These are phyloP conservation scores for Elanus axillaris DNA, from an alignment of 2,113 vertebrate species.

Conservation along the genomic window DNA sequence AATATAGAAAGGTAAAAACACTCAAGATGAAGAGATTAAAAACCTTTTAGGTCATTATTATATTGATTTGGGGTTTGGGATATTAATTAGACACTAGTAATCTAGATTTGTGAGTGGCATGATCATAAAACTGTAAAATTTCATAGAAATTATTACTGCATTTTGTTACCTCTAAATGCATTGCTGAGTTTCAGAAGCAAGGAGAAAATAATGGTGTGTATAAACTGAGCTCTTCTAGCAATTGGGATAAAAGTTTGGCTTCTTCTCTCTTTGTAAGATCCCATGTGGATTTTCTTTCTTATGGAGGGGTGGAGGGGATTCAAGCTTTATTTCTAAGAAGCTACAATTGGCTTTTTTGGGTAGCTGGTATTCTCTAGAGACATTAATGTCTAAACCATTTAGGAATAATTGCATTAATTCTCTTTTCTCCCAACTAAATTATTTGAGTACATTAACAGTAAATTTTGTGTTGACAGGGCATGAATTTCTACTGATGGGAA, in stretches of 20 bases:
- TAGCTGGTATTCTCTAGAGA: slow-evolving; percentile 22
- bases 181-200: not conserved
- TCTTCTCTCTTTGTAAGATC: not conserved
- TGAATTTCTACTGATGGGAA: slow-evolving; percentile 40
- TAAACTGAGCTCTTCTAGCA: not conserved
- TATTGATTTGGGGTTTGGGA: not conserved
- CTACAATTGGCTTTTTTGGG: slow-evolving; percentile 31
- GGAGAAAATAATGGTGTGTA: not conserved
- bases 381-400: slow-evolving; percentile 34
- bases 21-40: not conserved
- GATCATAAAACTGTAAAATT: not conserved
- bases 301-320: not conserved
- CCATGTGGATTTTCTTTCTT: not conserved
- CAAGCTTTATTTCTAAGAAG: slow-evolving; percentile 48
- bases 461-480: slow-evolving; percentile 58
- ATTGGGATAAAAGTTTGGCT: not conserved
- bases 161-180: slow-evolving; percentile 3
- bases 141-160: not conserved
- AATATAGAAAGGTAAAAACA: not conserved
- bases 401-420: slow-evolving; percentile 40
- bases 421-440: slow-evolving; percentile 40
- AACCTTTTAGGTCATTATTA: not conserved
- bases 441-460: slow-evolving; percentile 49
- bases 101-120: not conserved
- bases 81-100: not conserved